Base-by-base conservation (phyloP, 2,113 vertebrate species). In the Mormyrus lacerda region DNA sequence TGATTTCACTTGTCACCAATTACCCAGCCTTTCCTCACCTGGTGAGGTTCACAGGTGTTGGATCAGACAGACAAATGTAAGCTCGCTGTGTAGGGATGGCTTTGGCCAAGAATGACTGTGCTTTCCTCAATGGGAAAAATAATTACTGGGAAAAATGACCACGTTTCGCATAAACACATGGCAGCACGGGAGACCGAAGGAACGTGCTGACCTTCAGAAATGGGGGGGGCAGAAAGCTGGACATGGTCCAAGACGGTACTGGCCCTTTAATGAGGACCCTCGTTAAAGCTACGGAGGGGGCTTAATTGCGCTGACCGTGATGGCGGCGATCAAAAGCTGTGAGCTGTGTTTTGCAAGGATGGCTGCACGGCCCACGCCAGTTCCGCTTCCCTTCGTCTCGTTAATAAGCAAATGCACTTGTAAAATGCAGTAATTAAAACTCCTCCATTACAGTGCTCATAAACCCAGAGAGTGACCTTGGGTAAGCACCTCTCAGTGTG, bases 401-500 rank as follows among this genome's bases (percentile, higher is more conserved):
- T 47, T 69, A 88, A 88, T 73, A 88, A 88, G 87, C 61, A 88
- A 88, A 88, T 69, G 61, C 42, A 31, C 87, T 69, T 47, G 61
- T 73, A 88, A 88, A 88, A 88, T n/a, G 5, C 39, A 44, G 61
- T 47, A 88, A 88, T 88, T 69, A 73, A 73, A 88, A 88, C 15
- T 3, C 31, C 17, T 87, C 35, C 51, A 27, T 69, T 69, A 69
- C 42, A 47, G 58, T 10, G 17, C 61, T 48, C 13, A 44, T 88
- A 48, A 47, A 88, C 42, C 39, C n/a, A 13, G 42, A 27, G 61
- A 69, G 58, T 88, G 87, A 88, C 87, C 87, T 88, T 69, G 87
- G n/a, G 24, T 35, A 47, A 88, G 24, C 58, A 21, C n/a, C 44
- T 17, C n/a, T 44, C 27, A 47, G 55, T 61, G 53, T 6, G 13